A percentile compares a stretch with the other conserved stretches of the same genome.
phyloP scores from a whole-genome alignment of 2,888 invertebrate genomes.

The Torymus auratus region DNA sequence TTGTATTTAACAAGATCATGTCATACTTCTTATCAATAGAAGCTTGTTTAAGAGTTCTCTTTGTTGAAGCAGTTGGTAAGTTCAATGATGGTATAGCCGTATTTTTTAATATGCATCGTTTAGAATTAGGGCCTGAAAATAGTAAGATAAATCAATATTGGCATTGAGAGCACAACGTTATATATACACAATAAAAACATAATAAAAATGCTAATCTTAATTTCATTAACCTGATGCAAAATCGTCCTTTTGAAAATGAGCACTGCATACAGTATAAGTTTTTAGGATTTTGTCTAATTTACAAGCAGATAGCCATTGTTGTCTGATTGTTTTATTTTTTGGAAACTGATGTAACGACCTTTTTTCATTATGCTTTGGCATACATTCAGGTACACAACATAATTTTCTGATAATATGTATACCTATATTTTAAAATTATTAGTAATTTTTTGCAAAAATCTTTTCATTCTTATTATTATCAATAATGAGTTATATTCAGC shows the following conservation, averaged over 20 bases:
- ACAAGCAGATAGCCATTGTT: constrained; percentile 38
- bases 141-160: not conserved
- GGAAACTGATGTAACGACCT: constrained; percentile 39
- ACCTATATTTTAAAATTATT: not conserved
- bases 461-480: not conserved
- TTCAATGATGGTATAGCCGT: constrained; percentile 40
- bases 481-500: not conserved
- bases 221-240: constrained; percentile 30
- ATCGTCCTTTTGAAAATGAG: constrained; percentile 38
- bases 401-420: constrained; percentile 1
- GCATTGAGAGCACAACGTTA: not conserved
- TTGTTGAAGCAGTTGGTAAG: constrained; percentile 4
- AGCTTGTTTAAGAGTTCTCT: not conserved
- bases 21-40: constrained; percentile 1
- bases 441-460: not conserved
- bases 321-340: constrained; percentile 5
- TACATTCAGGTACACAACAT: constrained; percentile 28
- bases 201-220: not conserved
- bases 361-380: constrained; percentile 8
- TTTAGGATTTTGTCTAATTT: not conserved
- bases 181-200: not conserved
- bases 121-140: constrained; percentile 21
- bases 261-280: constrained; percentile 23
- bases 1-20: not conserved
- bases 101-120: constrained; percentile 14